Evolutionary conservation across 2,888 invertebrate genomes (phyloP), one percentile per base, ranked within the genome.

Genomic region (Tachystola acroxantha): DNA sequence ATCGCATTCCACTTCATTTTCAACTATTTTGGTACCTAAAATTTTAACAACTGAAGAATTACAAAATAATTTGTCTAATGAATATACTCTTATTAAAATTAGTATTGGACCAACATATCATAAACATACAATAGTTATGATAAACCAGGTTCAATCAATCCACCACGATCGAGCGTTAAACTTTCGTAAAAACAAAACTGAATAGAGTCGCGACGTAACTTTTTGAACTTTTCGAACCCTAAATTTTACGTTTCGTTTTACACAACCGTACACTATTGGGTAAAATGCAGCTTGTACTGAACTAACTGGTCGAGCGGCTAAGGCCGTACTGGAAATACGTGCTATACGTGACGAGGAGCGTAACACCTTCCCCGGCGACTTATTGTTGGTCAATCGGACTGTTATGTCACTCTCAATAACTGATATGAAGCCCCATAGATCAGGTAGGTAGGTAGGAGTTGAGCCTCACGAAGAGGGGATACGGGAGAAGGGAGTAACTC

Each of bases 281-380:
- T 36, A 25, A 37, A 37, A 29, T 27, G 39, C 24, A 38, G 35
- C 26, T 37, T 38, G 42, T 40, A 27, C 38, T 46, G 51, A 43
- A 57, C 58, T 57, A 53, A 40, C 58, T 51, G 46, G 56, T 54
- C 40, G 57, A 45, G 43, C 52, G 50, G 57, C 53, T 53, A 53
- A 60, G 60, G 58, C 57, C 51, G 45, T 40, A 67, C 64, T 67
- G 63, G 60, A 62, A 63, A 58, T 62, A 53, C 47, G 39, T 36
- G 47, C 34, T 46, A 37, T 62, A 57, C 64, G 59, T 64, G 64
- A 63, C 59, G 56, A 53, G 65, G 50, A 61, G 54, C 55, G 63
- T 53, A 58, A 57, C 49, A 55, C 60, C 61, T 57, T 57, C 57
- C 54, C 57, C 47, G 43, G 29, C 42, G 45, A 51, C 50, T 41